Base-by-base conservation (phyloP, 2,797 vertebrate species). In the Pseudochirops corinnae region DNA sequence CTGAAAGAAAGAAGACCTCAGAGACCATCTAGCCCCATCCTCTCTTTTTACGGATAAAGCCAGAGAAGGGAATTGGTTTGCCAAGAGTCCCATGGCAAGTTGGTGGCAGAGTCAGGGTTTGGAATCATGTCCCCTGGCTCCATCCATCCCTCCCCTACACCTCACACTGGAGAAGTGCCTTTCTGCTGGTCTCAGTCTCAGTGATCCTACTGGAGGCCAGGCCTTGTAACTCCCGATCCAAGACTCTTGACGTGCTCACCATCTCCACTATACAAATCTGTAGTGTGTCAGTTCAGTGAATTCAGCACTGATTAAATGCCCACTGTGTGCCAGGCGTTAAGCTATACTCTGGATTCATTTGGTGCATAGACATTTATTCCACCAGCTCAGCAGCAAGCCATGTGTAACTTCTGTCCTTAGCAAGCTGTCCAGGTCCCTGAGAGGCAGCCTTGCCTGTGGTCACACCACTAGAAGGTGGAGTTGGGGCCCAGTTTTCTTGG, bases 391-490 rank as follows among this genome's bases (percentile, higher is more conserved):
- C 31, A 67, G 60, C 4, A 67, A n/a, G 60, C 4, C 60, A 16
- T n/a, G 12, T 4, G 29, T 62, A 2, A n/a, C 33, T n/a, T 67
- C 13, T 67, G n/a, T 5, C 16, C n/a, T 74, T 74, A 39, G 4
- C n/a, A 16, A 7, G n/a, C n/a, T 39, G 0, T 4, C n/a, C 5
- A 6, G 62, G 62, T 1, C n/a, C n/a, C 2, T 1, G 16, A 18
- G 16, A 39, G n/a, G 67, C n/a, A 39, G 21, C 12, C n/a, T 21
- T 39, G 67, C 67, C n/a, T 21, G 18, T 39, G 6, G 67, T 74
- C n/a, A 74, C 16, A 39, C 0, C 9, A 16, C 67, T 3, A 39
- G n/a, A 39, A 74, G n/a, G n/a, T 21, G 21, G 67, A n/a, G 33
- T n/a, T 16, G 13, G 31, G 31, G 31, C 29, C 31, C 1, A 33